Evolutionary conservation across 1,140 invertebrate genomes (phyloP).

Genomic region (Meloidogyne hapla): DNA sequence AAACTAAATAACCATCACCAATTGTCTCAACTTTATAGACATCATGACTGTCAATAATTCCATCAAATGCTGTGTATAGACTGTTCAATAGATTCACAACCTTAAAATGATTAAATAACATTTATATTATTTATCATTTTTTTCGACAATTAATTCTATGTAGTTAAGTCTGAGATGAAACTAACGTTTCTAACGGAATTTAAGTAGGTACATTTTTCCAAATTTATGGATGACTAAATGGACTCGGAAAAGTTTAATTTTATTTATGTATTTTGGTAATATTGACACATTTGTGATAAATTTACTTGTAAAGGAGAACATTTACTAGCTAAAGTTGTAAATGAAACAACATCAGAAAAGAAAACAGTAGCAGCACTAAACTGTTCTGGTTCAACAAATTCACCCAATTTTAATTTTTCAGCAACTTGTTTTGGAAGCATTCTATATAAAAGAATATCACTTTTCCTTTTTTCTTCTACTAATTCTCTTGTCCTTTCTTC

Average conservation of each 20-base stretch:
- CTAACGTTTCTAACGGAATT: no score
- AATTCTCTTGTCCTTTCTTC: constrained; percentile 88
- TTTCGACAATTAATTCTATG: no score
- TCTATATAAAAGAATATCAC: constrained; percentile 80
- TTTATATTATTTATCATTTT: no score
- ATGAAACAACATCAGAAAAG: constrained; percentile 97
- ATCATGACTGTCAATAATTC: constrained; percentile 87
- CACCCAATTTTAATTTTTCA: constrained; percentile 76
- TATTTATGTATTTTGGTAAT: no score
- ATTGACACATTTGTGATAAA: no score
- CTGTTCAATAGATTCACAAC: constrained; percentile 93
- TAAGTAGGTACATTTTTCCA: no score
- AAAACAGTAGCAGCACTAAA: constrained; percentile 92
- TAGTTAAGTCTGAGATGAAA: no score
- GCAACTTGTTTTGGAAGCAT: constrained; percentile 82
- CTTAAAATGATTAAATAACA: constrained; percentile 64
- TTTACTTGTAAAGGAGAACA: constrained; percentile 81
- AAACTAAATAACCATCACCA: constrained; percentile 87
- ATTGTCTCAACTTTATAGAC: constrained; percentile 95
- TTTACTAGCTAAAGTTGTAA: constrained; percentile 90
- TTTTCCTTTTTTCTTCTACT: constrained; percentile 89
- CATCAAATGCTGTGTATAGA: constrained; percentile 88
- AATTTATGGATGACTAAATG: no score
- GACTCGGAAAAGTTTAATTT: no score
- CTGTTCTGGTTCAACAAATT: constrained; percentile 86